These are phyloP conservation scores for Incurvaria masculella DNA, from an alignment of 2,888 invertebrate genomes.

Conservation along the genomic window DNA sequence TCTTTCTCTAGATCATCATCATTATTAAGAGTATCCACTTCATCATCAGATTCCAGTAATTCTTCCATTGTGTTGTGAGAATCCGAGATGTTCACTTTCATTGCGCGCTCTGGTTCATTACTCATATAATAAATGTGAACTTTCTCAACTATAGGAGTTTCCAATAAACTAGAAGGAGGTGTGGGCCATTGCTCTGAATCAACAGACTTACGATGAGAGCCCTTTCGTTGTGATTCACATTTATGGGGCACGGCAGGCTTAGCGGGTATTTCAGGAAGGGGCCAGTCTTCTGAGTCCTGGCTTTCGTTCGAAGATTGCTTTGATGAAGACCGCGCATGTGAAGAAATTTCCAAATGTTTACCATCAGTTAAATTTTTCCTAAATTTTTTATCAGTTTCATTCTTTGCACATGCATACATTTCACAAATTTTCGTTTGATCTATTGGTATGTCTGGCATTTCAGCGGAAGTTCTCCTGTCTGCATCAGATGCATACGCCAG, in stretches of 20 bases:
- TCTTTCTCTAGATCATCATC: conserved; percentile 59
- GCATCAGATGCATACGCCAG: conserved; percentile 75
- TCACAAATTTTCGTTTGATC: conserved; percentile 62
- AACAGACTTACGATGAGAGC: conserved; percentile 50
- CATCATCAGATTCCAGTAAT: conserved; percentile 61
- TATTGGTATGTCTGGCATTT: conserved; percentile 81
- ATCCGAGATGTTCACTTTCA: conserved; percentile 70
- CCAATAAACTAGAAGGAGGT: conserved; percentile 69
- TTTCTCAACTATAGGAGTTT: conserved; percentile 70
- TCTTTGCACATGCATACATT: conserved; percentile 54
- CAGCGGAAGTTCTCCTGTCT: conserved; percentile 77
- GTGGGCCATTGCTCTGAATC: conserved; percentile 81
- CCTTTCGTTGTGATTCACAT: conserved; percentile 28
- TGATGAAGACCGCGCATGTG: conserved; percentile 11
- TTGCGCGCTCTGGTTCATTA: conserved; percentile 73
- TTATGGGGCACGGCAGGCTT: conserved; percentile 36
- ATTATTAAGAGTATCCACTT: conserved; percentile 67
- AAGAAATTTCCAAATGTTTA: conserved; percentile 13
- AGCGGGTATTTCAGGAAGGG: conserved; percentile 69
- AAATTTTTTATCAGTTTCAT: conserved; percentile 35
- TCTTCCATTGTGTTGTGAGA: conserved; percentile 59
- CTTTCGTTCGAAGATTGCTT: conserved; percentile 59
- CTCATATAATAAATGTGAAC: conserved; percentile 78
- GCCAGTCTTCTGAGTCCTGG: conserved; percentile 76
- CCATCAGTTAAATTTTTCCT: conserved; percentile 33